phyloP scores from a whole-genome alignment of 1,140 invertebrate species.

The Macrobrachium nipponense region DNA sequence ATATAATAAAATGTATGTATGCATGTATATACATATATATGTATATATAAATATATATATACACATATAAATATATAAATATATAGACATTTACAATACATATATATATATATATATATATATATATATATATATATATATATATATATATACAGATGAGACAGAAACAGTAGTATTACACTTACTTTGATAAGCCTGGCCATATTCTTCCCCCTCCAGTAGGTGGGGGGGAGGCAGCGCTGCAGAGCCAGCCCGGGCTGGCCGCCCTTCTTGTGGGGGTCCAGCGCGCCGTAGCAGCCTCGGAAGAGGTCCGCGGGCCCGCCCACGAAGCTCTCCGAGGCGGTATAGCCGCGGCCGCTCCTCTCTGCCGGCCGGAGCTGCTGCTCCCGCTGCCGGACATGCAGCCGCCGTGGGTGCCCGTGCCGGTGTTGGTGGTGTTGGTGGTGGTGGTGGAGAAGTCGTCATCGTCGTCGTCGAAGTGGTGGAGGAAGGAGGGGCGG shows the following conservation, averaged over 20 bases:
- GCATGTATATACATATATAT: constrained; percentile 2
- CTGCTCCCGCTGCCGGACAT: background rate
- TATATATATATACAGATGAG: background rate
- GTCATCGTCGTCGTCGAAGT: constrained; percentile 24
- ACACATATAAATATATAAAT: constrained; percentile 1
- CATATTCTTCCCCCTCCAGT: constrained; percentile 73
- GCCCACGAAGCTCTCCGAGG: constrained; percentile 41
- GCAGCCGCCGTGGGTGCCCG: background rate
- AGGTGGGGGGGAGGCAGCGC: constrained; percentile 72
- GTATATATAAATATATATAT: constrained; percentile 12
- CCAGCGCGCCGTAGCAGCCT: constrained; percentile 45
- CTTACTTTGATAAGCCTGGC: constrained; percentile 73
- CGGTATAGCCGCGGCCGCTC: constrained; percentile 19
- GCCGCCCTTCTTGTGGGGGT: constrained; percentile 44
- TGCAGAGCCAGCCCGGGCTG: constrained; percentile 32
- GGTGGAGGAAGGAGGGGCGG: constrained; percentile 44
- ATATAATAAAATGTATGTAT: background rate
- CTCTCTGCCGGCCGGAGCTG: background rate
- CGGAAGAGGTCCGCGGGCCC: constrained; percentile 39
- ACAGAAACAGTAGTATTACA: background rate
- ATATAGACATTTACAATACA: background rate
- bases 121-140: constrained; percentile 11
- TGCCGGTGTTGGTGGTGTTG: background rate
- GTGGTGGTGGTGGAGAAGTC: constrained; percentile 20
- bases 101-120: background rate